Conservation (phyloP, 2,888 invertebrate species). For the Horisme vitalbata region DNA sequence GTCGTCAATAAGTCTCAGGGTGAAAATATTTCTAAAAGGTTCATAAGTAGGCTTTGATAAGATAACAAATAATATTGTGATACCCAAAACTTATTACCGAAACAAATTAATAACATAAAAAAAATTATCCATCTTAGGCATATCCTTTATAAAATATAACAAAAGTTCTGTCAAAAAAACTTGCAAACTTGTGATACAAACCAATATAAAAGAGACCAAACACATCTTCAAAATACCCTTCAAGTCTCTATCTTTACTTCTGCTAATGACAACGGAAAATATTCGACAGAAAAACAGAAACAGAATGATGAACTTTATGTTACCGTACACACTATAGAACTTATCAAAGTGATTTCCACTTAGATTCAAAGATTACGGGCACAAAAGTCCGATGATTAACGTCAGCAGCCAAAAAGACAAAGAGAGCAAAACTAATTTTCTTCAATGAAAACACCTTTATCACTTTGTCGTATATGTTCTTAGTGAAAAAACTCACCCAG, state of each 20-base stretch:
- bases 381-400: constrained; percentile 47
- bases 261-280: constrained; percentile 44
- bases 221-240: constrained; percentile 31
- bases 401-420: constrained; percentile 46
- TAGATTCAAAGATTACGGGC: constrained; percentile 25
- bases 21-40: background rate
- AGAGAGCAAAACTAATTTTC: constrained; percentile 40
- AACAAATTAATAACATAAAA: constrained; percentile 39
- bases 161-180: constrained; percentile 52
- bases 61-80: constrained; percentile 38
- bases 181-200: constrained; percentile 56
- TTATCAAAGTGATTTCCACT: background rate
- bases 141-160: constrained; percentile 13
- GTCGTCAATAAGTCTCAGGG: too few relatives aligned
- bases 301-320: constrained; percentile 51
- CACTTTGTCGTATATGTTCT: constrained; percentile 62
- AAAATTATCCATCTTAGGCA: constrained; percentile 4
- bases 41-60: constrained; percentile 13
- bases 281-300: constrained; percentile 51
- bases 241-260: constrained; percentile 15
- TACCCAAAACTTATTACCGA: constrained; percentile 34
- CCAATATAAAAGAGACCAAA: constrained; percentile 49
- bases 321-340: constrained; percentile 44
- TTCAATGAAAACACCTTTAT: constrained; percentile 49
- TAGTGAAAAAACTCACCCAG: constrained; percentile 64